Evolutionary conservation across 2,797 vertebrate genomes (phyloP), one percentile per base, ranked within the genome.

Genomic region (Phalanger gymnotis): DNA sequence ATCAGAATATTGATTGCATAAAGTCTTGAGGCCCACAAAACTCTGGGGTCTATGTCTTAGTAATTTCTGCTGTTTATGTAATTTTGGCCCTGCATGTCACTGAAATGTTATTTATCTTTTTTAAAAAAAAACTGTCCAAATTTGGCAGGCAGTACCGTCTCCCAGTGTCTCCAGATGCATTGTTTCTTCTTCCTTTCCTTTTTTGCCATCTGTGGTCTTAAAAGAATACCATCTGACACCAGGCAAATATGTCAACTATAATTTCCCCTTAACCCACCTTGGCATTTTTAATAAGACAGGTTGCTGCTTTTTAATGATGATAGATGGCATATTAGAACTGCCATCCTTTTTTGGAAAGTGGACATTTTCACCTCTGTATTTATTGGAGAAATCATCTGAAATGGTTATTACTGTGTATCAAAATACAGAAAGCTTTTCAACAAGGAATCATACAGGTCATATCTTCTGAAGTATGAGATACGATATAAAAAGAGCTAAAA

Each of bases 51-150:
- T 98, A 97, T 95, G 95, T 98, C 98, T 98, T 98, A 98, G 98
- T 98, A 98, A 98, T 97, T 97, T 98, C 97, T 99, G 98, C 98
- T 99, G 99, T 99, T 99, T 99, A 99, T 99, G 98, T 98, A 98
- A 99, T 99, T 99, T 98, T 98, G 98, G 98, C 97, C 93, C 96
- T 97, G 95, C 98, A 96, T 54, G 91, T 99, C 99, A 99, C 98
- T 95, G 97, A 98, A 98, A 99, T 98, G 98, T 99, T 99, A 99
- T 99, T 99, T 99, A 99, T 99, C 98, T 99, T 98, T 61, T 66
- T 40, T 47, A 73, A 73, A n/a, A 96, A 98, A 98, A 98, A 98
- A 98, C 97, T 93, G 97, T 98, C 98, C 98, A 98, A 98, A 98
- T 98, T 97, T 98, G 99, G 98, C 97, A 97, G 98, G 98, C 96